Percentiles rank a stretch among this genome's conserved stretches.
phyloP scores from a whole-genome alignment of 2,113 vertebrate species.

The Ciconia boyciana region DNA sequence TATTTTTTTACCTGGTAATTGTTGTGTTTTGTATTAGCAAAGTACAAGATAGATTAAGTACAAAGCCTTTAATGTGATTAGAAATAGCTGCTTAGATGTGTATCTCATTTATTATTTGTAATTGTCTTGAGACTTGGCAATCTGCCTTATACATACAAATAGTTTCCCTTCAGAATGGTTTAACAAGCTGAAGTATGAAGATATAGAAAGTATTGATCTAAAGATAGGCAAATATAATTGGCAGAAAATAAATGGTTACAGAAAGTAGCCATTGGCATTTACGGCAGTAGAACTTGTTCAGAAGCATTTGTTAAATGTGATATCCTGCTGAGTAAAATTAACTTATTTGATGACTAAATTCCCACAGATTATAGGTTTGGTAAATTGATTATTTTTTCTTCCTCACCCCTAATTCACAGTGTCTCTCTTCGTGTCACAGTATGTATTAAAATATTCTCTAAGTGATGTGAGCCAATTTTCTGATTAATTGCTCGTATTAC shows the following conservation, averaged over 20 bases:
- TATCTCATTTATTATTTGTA: neutral
- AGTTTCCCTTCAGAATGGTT: neutral
- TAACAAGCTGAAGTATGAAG: neutral
- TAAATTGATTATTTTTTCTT: neutral
- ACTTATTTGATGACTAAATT: neutral
- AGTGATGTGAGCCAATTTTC: neutral
- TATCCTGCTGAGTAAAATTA: neutral
- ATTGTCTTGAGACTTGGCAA: neutral
- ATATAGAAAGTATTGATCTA: neutral
- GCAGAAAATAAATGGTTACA: neutral
- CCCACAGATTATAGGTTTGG: neutral
- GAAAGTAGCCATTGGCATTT: neutral
- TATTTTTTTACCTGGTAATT: neutral
- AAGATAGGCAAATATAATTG: neutral
- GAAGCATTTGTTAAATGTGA: neutral
- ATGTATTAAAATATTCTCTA: neutral
- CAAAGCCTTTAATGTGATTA: neutral
- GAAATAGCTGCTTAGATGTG: neutral
- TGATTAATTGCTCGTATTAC: neutral
- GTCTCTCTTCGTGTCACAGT: neutral
- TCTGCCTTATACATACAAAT: neutral
- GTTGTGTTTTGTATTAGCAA: neutral
- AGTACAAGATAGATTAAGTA: neutral
- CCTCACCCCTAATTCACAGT: accelerated
- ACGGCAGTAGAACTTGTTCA: accelerated